Percentiles rank a stretch among this genome's conserved stretches.
Conservation (phyloP, 92 coral and sea anemone species). For the Umimayanthus kanabou region DNA sequence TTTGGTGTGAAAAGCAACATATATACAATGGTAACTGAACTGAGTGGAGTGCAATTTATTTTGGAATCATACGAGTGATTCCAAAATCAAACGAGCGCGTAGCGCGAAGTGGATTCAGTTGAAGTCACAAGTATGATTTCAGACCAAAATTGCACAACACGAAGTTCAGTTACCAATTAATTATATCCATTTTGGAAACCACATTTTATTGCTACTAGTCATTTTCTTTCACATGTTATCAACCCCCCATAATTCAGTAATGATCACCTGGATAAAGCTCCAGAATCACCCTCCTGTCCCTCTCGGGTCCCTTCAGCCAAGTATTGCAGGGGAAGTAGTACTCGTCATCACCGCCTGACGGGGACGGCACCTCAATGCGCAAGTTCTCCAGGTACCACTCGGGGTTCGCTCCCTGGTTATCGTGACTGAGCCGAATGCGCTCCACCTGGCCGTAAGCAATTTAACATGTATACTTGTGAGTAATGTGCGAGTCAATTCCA, state of each 20-base stretch:
- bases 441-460: slow-evolving; percentile 55
- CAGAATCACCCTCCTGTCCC: slow-evolving; percentile 70
- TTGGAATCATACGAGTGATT: too few relatives aligned
- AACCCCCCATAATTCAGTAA: neutral
- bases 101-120: too few relatives aligned
- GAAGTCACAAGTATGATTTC: too few relatives aligned
- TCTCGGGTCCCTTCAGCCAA: slow-evolving; percentile 85
- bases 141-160: too few relatives aligned
- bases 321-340: slow-evolving; percentile 81
- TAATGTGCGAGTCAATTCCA: too few relatives aligned
- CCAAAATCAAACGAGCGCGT: too few relatives aligned
- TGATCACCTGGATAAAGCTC: slow-evolving; percentile 84
- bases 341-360: slow-evolving; percentile 59
- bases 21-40: too few relatives aligned
- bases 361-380: slow-evolving; percentile 63
- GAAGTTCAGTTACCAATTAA: too few relatives aligned
- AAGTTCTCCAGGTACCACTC: slow-evolving; percentile 94
- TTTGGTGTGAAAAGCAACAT: neutral
- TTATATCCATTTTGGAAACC: too few relatives aligned
- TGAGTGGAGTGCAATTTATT: too few relatives aligned
- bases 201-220: too few relatives aligned
- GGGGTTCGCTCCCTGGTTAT: slow-evolving; percentile 81
- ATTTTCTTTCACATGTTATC: too few relatives aligned
- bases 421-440: slow-evolving; percentile 87
- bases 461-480: neutral